phyloP scores from a whole-genome alignment of 1,140 invertebrate genomes.

The Aphidius gifuensis region DNA sequence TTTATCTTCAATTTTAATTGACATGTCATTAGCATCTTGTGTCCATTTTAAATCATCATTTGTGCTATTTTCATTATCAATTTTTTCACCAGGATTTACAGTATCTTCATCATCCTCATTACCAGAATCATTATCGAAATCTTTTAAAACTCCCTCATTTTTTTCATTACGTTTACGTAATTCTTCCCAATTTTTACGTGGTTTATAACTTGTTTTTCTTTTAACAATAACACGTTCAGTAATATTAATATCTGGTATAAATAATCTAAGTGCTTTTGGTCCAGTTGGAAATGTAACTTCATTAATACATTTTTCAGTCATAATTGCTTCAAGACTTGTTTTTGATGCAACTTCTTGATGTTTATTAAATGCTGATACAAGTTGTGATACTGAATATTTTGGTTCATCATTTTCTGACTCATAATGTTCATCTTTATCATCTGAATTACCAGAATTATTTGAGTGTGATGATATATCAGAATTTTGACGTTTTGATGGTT shows the following conservation, averaged over 20 bases:
- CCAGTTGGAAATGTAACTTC: slow-evolving; percentile 56
- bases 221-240: slow-evolving; percentile 51
- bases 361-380: slow-evolving; percentile 57
- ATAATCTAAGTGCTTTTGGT: slow-evolving; percentile 54
- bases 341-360: slow-evolving; percentile 57
- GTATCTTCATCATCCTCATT: slow-evolving; percentile 47
- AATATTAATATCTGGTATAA: slow-evolving; percentile 58
- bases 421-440: slow-evolving; percentile 48
- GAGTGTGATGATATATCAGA: slow-evolving; percentile 47
- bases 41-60: background rate
- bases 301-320: slow-evolving; percentile 49
- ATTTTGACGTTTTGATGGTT: slow-evolving; percentile 41
- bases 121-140: slow-evolving; percentile 41
- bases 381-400: slow-evolving; percentile 56
- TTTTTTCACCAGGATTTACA: slow-evolving; percentile 17
- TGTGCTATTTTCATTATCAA: background rate
- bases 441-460: slow-evolving; percentile 44
- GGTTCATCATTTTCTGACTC: slow-evolving; percentile 56
- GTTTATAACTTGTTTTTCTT: slow-evolving; percentile 53
- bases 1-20: slow-evolving; percentile 20
- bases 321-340: slow-evolving; percentile 53
- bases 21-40: background rate
- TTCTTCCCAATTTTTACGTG: slow-evolving; percentile 53
- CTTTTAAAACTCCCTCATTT: slow-evolving; percentile 48
- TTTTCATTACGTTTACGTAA: slow-evolving; percentile 49